Conservation (phyloP, 2,797 vertebrate genomes). For the Mastacembelus armatus region DNA sequence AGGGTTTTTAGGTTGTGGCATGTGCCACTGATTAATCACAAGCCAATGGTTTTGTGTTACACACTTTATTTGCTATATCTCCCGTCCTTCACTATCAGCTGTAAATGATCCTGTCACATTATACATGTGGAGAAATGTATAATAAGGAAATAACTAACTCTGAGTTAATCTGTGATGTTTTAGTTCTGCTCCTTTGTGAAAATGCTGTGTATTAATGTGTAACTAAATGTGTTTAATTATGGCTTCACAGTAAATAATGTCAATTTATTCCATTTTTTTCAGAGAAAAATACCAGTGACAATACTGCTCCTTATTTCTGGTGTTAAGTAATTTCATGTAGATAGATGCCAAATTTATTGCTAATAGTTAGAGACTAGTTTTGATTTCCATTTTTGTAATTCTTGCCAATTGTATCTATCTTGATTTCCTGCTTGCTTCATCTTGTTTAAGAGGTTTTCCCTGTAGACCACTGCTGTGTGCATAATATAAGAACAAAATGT, state of each 20-base stretch:
- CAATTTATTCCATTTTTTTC: slow-evolving; percentile 51
- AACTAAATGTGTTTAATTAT: slow-evolving; percentile 73
- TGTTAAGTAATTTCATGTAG: slow-evolving; percentile 71
- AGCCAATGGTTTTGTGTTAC: slow-evolving; percentile 26
- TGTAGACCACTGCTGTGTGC: slow-evolving; percentile 72
- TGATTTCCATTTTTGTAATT: slow-evolving; percentile 65
- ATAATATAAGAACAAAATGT: slow-evolving; percentile 71
- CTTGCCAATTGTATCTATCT: slow-evolving; percentile 54
- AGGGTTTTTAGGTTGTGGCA: slow-evolving; percentile 40
- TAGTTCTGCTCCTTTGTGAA: slow-evolving; percentile 77
- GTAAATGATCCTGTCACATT: slow-evolving; percentile 69
- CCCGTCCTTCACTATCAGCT: slow-evolving; percentile 51
- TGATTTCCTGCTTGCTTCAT: slow-evolving; percentile 66
- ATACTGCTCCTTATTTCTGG: slow-evolving; percentile 68
- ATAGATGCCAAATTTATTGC: slow-evolving; percentile 64
- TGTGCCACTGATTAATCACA: slow-evolving; percentile 43
- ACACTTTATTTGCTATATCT: slow-evolving; percentile 46
- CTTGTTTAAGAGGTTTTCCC: slow-evolving; percentile 47
- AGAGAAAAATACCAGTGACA: slow-evolving; percentile 59
- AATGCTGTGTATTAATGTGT: slow-evolving; percentile 80
- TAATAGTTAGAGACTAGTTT: slow-evolving; percentile 48
- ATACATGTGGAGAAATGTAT: slow-evolving; percentile 55
- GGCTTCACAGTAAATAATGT: slow-evolving; percentile 73
- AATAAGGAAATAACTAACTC: slow-evolving; percentile 51
- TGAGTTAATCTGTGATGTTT: slow-evolving; percentile 75